phyloP scores from a whole-genome alignment of 2,113 vertebrate genomes.

The Sceloporus undulatus region DNA sequence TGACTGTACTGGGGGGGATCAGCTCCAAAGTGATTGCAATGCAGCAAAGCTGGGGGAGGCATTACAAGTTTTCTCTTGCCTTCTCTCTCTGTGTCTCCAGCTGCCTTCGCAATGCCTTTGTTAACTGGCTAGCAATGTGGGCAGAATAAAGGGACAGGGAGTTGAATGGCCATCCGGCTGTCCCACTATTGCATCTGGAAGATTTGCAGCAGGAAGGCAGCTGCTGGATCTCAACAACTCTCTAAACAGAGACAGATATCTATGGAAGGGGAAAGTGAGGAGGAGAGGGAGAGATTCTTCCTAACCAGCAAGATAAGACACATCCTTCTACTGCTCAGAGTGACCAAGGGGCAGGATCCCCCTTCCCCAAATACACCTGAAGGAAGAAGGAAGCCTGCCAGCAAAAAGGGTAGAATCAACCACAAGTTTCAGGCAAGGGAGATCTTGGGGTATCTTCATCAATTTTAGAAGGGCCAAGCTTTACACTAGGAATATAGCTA shows the following conservation, averaged over 20 bases:
- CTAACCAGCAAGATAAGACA: background rate
- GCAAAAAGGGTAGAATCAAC: background rate
- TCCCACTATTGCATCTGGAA: conserved; percentile 32
- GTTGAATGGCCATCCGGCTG: conserved; percentile 38
- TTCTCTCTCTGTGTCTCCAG: conserved; percentile 22
- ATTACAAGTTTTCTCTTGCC: background rate
- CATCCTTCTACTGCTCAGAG: background rate
- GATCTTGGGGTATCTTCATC: too few relatives aligned
- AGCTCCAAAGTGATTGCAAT: background rate
- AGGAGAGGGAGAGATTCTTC: background rate
- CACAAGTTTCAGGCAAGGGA: too few relatives aligned
- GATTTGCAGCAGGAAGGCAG: conserved; percentile 37
- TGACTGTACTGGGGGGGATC: background rate
- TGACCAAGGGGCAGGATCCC: too few relatives aligned
- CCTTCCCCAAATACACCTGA: background rate
- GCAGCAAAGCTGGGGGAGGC: background rate
- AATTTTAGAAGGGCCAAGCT: too few relatives aligned
- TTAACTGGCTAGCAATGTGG: conserved; percentile 33
- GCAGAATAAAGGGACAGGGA: conserved; percentile 35
- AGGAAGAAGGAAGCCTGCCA: background rate
- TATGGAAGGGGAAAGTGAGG: background rate
- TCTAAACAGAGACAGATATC: conserved; percentile 1
- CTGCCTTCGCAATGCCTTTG: conserved; percentile 34
- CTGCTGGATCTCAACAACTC: conserved; percentile 18
- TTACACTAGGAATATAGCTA: too few relatives aligned